Base-by-base conservation (phyloP, 2,888 invertebrate species). In the Odontothrips loti region DNA sequence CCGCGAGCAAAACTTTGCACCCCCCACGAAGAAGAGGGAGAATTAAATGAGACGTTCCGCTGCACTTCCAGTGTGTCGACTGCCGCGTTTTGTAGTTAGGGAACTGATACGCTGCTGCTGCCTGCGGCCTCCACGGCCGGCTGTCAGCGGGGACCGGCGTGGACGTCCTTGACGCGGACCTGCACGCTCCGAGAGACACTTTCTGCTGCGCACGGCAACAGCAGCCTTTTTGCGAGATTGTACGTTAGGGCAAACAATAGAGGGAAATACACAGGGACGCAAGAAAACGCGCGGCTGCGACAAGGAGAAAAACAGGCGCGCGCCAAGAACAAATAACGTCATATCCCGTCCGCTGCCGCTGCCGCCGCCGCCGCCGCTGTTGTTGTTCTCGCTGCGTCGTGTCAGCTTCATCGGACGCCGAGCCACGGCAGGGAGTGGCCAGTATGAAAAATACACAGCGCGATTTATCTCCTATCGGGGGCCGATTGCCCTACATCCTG, bases 21-120 rank as follows among this genome's bases (percentile, higher is more conserved):
- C 34, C 34, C 2, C 34, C 34, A 6, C 34, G 68, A 27, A 27
- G 68, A 43, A 8, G 27, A 8, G 68, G 23, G 23, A 68, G 23
- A 75, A 75, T 75, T 75, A 75, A 75, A 75, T 75, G 68, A 75
- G 68, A 75, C 68, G 68, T 75, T 27, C 68, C 68, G 27, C 23
- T 75, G 68, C 68, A 75, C 68, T 23, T 27, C 34, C 34, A 43
- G 34, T 43, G 34, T 6, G 34, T 4, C 34, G 34, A 43, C 34
- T 11, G 58, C 58, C 15, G 58, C 58, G 34, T 43, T 43, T 6
- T 43, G 34, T 43, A 6, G 34, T 6, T 43, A 6, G 3, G 34
- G 34, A 4, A 43, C 34, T 6, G 3, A 2, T 43, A 2, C 6
- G 34, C 34, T 43, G 2, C 34, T 43, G 34, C 34, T 43, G n/a